Evolutionary conservation across 2,797 vertebrate species (phyloP).

Genomic region (Mustela erminea): DNA sequence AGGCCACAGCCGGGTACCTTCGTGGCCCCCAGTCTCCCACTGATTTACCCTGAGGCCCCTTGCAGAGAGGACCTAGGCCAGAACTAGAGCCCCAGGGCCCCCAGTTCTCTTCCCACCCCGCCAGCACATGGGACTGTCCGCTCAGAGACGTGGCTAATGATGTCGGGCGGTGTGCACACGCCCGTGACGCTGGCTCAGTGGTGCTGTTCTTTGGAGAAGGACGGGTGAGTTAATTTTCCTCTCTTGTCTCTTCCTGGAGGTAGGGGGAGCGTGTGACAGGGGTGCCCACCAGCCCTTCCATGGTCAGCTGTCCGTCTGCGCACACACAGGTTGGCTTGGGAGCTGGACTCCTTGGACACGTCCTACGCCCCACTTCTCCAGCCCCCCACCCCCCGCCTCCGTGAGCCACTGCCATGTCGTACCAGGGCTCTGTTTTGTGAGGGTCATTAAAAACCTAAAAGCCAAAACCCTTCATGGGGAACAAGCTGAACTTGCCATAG

Average conservation of each 20-base stretch:
- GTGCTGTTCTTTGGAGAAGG: neutral
- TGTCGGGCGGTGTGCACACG: too few species aligned
- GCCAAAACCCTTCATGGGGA: neutral
- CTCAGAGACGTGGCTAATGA: neutral
- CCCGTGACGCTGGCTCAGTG: too few species aligned
- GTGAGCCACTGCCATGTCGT: neutral
- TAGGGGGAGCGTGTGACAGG: too few species aligned
- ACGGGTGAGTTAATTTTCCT: neutral
- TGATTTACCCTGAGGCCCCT: neutral
- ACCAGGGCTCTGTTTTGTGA: neutral
- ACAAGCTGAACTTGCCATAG: neutral
- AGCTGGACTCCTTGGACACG: rapidly evolving
- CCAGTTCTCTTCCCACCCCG: neutral
- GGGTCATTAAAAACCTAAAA: neutral
- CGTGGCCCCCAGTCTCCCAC: neutral
- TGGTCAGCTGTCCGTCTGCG: neutral
- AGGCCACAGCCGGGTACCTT: neutral
- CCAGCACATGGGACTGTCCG: neutral
- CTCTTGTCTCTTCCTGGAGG: neutral
- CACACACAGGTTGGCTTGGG: neutral
- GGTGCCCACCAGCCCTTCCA: neutral
- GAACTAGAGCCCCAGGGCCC: neutral
- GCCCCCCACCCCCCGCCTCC: too few species aligned
- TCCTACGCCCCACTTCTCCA: rapidly evolving
- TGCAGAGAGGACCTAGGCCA: neutral